A percentile compares a stretch with the other conserved stretches of the same genome.
phyloP scores from a whole-genome alignment of 2,888 invertebrate species.

The Pandemis heparana region DNA sequence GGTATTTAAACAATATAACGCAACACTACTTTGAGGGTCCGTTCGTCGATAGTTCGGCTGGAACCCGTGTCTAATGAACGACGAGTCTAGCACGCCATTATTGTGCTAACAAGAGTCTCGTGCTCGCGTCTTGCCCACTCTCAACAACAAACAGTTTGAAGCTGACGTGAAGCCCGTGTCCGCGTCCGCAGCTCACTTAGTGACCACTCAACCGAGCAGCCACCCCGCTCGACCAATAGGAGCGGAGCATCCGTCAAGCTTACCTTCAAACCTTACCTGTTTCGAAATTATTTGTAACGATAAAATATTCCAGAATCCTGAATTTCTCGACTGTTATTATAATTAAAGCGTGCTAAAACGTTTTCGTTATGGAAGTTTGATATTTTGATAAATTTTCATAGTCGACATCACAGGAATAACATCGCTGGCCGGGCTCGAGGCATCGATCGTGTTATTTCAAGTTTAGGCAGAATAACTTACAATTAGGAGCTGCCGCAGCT shows the following conservation, averaged over 20 bases:
- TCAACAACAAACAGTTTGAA: constrained; percentile 13
- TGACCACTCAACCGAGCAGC: neutral
- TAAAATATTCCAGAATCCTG: constrained; percentile 31
- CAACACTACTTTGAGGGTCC: neutral
- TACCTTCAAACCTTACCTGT: neutral
- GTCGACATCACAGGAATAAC: constrained; percentile 39
- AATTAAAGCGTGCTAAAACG: constrained; percentile 22
- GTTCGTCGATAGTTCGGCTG: neutral
- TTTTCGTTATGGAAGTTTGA: constrained; percentile 27
- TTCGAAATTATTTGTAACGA: constrained; percentile 18
- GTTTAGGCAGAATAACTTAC: constrained; percentile 37
- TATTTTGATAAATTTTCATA: constrained; percentile 43
- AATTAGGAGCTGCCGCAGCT: constrained; percentile 5
- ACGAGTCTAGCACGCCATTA: neutral
- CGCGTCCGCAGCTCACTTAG: constrained; percentile 10
- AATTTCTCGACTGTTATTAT: constrained; percentile 37
- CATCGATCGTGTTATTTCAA: constrained; percentile 42
- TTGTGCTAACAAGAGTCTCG: constrained; percentile 12
- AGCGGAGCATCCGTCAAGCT: neutral
- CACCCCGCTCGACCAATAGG: neutral
- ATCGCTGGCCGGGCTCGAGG: constrained; percentile 18
- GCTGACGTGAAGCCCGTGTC: constrained; percentile 11
- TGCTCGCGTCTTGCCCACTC: neutral
- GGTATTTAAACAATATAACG: no score
- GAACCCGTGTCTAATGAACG: neutral